Conservation (phyloP, 2,113 vertebrate genomes). For the Pteropus alecto region DNA sequence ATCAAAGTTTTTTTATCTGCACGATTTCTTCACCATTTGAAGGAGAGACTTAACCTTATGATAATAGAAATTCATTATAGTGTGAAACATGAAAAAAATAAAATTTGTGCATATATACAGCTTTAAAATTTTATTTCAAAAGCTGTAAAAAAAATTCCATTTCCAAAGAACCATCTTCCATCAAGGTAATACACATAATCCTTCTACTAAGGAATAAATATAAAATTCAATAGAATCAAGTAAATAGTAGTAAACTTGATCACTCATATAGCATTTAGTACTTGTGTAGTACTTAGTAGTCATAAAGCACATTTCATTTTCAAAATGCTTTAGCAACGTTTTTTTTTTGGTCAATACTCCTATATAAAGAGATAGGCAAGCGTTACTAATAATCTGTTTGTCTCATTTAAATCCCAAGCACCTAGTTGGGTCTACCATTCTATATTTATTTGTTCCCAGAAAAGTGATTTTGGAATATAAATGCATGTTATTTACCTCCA, state of each 20-base stretch:
- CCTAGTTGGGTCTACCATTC: not conserved
- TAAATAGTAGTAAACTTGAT: not conserved
- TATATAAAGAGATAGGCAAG: not conserved
- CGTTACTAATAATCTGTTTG: not conserved
- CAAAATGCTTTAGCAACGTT: not conserved
- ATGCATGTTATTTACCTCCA: not conserved
- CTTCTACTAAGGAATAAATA: not conserved
- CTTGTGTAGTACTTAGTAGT: not conserved
- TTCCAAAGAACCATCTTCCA: not conserved
- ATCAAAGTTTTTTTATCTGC: not conserved
- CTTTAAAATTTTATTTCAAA: not conserved
- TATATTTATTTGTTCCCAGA: conserved; percentile 25
- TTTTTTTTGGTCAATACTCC: not conserved
- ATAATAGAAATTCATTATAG: not conserved
- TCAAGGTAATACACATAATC: not conserved
- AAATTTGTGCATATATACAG: not conserved
- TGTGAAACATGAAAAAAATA: not conserved
- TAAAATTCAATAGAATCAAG: not conserved
- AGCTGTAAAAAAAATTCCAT: not conserved
- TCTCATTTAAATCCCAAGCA: conserved; percentile 3
- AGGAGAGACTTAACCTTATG: not conserved
- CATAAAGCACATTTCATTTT: not conserved
- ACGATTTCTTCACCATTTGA: conserved; percentile 33
- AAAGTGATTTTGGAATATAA: not conserved
- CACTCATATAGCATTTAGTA: not conserved